Evolutionary conservation across 1,140 invertebrate genomes (phyloP).

Genomic region (Drosophila tani): DNA sequence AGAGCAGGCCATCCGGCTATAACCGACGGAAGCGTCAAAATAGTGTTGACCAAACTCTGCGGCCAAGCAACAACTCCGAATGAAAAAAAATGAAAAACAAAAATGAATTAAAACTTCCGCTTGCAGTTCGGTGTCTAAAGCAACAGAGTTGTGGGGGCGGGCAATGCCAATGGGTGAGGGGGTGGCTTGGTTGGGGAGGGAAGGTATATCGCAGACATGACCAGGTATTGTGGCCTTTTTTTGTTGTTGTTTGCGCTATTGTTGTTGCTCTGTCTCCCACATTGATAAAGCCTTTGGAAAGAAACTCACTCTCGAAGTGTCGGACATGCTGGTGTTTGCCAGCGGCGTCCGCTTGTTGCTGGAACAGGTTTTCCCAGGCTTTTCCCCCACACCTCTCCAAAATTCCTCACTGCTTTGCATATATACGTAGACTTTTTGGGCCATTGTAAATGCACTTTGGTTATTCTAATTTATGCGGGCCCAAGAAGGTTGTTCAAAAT

Average conservation of each 20-base stretch:
- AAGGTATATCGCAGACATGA: conserved; percentile 32
- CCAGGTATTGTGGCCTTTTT: conserved; percentile 46
- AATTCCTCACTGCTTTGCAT: conserved; percentile 39
- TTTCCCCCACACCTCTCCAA: conserved; percentile 30
- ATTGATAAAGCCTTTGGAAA: conserved; percentile 75
- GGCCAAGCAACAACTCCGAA: conserved; percentile 25
- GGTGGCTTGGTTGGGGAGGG: conserved; percentile 3
- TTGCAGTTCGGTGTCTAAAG: conserved; percentile 39
- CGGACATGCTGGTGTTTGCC: conserved; percentile 69
- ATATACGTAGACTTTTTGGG: conserved; percentile 39
- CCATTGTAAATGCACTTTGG: conserved; percentile 64
- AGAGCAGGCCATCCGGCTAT: conserved; percentile 29
- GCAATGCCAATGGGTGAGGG: conserved; percentile 3
- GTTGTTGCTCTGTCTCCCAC: conserved; percentile 57
- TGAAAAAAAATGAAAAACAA: conserved; percentile 54
- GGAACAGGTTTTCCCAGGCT: conserved; percentile 69
- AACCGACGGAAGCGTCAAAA: conserved; percentile 44
- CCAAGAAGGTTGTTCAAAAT: conserved; percentile 51
- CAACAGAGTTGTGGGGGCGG: conserved; percentile 28
- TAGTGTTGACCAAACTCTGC: conserved; percentile 63
- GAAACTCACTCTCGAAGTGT: conserved; percentile 70
- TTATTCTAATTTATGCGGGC: conserved; percentile 78
- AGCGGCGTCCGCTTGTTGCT: conserved; percentile 34
- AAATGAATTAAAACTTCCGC: conserved; percentile 81
- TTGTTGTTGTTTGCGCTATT: conserved; percentile 12